Evolutionary conservation across 1,140 invertebrate species (phyloP).

Genomic region (Littorina saxatilis): DNA sequence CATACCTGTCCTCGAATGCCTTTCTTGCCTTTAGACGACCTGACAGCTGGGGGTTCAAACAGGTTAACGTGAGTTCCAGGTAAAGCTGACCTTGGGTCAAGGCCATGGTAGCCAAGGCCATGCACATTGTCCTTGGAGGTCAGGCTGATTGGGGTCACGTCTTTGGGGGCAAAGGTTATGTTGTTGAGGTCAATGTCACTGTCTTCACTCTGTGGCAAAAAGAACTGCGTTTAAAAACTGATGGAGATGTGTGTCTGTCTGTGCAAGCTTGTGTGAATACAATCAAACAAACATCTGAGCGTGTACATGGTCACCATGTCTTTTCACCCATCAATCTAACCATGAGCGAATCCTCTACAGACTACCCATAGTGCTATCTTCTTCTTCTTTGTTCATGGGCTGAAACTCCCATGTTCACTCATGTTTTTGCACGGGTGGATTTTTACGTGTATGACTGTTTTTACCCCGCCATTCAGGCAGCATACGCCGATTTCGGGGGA

Average conservation of each 20-base stretch:
- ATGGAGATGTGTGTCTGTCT: too few relatives aligned
- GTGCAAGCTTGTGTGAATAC: too few relatives aligned
- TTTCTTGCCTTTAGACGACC: slow-evolving; percentile 71
- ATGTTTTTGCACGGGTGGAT: too few relatives aligned
- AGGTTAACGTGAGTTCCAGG: slow-evolving; percentile 66
- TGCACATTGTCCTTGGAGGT: slow-evolving; percentile 83
- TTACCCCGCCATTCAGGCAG: too few relatives aligned
- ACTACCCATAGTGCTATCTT: too few relatives aligned
- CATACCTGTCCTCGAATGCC: slow-evolving; percentile 87
- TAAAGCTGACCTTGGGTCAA: slow-evolving; percentile 75
- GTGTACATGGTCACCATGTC: background rate
- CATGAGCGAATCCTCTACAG: too few relatives aligned
- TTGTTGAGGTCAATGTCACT: slow-evolving; percentile 63
- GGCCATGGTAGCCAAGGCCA: slow-evolving; percentile 90
- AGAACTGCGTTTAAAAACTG: background rate
- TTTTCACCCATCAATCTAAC: too few relatives aligned
- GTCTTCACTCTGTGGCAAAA: slow-evolving; percentile 69
- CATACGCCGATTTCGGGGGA: too few relatives aligned
- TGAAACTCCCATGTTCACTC: too few relatives aligned
- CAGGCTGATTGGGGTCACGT: slow-evolving; percentile 82
- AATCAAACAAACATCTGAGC: background rate
- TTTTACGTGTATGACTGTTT: too few relatives aligned
- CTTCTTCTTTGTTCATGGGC: too few relatives aligned
- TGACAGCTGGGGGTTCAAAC: slow-evolving; percentile 62
- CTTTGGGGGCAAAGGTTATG: slow-evolving; percentile 83